phyloP scores from a whole-genome alignment of 1,140 invertebrate genomes.

The Drosophila takahashii region DNA sequence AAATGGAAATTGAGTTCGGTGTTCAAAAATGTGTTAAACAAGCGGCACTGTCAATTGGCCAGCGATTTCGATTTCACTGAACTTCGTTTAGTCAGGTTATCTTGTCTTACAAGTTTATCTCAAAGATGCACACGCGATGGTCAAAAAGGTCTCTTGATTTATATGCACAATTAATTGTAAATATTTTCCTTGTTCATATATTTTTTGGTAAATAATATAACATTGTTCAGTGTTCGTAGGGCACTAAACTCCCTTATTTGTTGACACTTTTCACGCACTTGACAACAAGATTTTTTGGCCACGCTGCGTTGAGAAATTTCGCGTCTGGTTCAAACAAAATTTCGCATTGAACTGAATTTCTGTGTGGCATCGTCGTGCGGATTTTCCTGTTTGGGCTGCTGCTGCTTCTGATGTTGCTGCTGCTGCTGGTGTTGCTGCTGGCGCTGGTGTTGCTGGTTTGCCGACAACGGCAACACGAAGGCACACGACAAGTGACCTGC shows the following conservation, averaged over 20 bases:
- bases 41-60: constrained; percentile 52
- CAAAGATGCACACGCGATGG: constrained; percentile 39
- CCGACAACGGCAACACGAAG: constrained; percentile 41
- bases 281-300: constrained; percentile 20
- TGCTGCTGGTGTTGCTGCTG: constrained; percentile 25
- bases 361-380: constrained; percentile 71
- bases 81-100: constrained; percentile 23
- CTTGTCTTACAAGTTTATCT: constrained; percentile 32
- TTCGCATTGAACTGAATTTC: constrained; percentile 79
- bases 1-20: constrained; percentile 47
- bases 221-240: neutral
- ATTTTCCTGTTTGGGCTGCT: constrained; percentile 77
- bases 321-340: constrained; percentile 76
- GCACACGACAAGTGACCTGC: constrained; percentile 39
- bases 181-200: neutral
- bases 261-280: constrained; percentile 41
- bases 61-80: constrained; percentile 47
- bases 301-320: constrained; percentile 51
- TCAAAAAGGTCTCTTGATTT: constrained; percentile 1
- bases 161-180: constrained; percentile 46
- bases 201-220: neutral
- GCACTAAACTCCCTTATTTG: constrained; percentile 18
- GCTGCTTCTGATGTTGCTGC: constrained; percentile 36
- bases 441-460: constrained; percentile 30
- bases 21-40: constrained; percentile 60